Percentiles rank a stretch among this genome's conserved stretches.
These are phyloP conservation scores for Xiphophorus hellerii DNA, from an alignment of 2,113 vertebrate genomes.

Conservation along the genomic window DNA sequence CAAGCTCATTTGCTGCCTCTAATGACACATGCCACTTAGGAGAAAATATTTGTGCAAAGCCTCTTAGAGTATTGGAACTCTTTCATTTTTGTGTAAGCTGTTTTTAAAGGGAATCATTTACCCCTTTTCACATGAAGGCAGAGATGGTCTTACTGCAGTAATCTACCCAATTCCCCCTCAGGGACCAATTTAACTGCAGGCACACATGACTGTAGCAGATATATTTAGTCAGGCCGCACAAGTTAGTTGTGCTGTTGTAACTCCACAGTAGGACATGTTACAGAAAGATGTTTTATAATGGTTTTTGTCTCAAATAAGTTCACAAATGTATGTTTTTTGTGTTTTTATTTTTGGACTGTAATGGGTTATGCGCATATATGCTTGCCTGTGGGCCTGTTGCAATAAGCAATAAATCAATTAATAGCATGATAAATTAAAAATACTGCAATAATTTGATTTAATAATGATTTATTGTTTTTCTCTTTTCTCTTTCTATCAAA, in stretches of 20 bases:
- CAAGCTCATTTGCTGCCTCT: conserved; percentile 14
- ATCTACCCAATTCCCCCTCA: background rate
- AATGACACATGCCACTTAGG: conserved; percentile 1
- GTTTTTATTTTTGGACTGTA: background rate
- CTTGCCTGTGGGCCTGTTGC: too few species aligned
- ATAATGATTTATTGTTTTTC: too few species aligned
- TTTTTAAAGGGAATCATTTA: conserved; percentile 7
- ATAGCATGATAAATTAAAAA: too few species aligned
- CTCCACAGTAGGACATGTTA: background rate
- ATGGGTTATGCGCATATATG: background rate
- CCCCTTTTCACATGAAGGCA: background rate
- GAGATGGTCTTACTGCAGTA: conserved; percentile 1
- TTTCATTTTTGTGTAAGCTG: background rate
- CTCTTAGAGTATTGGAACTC: conserved; percentile 6
- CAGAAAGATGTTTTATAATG: background rate
- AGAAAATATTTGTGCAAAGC: conserved; percentile 35
- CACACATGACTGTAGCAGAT: background rate
- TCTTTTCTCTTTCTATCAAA: too few species aligned
- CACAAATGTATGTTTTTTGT: background rate
- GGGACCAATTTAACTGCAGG: conserved; percentile 5
- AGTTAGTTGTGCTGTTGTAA: background rate
- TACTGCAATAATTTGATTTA: too few species aligned
- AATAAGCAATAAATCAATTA: too few species aligned
- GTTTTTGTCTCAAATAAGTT: background rate
- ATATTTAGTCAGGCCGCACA: background rate